Conservation (phyloP, 2,888 invertebrate species). For the Andrena chrysosceles region DNA sequence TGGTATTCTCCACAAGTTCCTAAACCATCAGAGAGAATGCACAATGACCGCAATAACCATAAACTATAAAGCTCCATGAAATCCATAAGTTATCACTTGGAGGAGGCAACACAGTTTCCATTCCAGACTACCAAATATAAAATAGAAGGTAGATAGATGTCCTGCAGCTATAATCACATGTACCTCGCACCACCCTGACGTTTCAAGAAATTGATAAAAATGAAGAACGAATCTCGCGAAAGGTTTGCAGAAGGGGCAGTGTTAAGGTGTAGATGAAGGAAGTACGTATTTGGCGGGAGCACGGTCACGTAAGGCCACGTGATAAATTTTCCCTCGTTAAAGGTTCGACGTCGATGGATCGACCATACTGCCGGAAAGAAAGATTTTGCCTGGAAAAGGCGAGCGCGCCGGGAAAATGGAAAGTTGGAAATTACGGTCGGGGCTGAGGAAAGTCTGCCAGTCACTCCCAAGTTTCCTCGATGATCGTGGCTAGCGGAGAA, state of each 20-base stretch:
- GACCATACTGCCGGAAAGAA: constrained; percentile 18
- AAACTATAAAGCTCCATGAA: no score
- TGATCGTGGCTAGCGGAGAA: constrained; percentile 50
- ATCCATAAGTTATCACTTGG: no score
- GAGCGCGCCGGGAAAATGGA: constrained; percentile 64
- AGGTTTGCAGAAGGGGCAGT: constrained; percentile 3
- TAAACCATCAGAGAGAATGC: no score
- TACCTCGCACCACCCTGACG: no score
- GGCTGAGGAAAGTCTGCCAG: constrained; percentile 41
- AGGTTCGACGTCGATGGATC: constrained; percentile 35
- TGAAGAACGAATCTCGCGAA: constrained; percentile 2
- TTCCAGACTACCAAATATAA: no score
- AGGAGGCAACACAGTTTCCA: no score
- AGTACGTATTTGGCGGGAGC: constrained; percentile 33
- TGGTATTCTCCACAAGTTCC: no score
- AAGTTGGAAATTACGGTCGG: constrained; percentile 62
- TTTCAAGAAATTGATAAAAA: background rate
- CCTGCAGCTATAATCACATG: no score
- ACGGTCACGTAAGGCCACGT: constrained; percentile 22
- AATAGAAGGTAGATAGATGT: no score
- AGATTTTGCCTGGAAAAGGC: constrained; percentile 44
- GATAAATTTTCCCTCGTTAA: constrained; percentile 47
- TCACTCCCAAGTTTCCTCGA: constrained; percentile 56
- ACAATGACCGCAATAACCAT: no score
- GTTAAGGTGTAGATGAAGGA: constrained; percentile 7